Percentiles rank a stretch among this genome's conserved stretches.
Evolutionary conservation across 2,113 vertebrate species (phyloP).

Genomic region (Rissa tridactyla): DNA sequence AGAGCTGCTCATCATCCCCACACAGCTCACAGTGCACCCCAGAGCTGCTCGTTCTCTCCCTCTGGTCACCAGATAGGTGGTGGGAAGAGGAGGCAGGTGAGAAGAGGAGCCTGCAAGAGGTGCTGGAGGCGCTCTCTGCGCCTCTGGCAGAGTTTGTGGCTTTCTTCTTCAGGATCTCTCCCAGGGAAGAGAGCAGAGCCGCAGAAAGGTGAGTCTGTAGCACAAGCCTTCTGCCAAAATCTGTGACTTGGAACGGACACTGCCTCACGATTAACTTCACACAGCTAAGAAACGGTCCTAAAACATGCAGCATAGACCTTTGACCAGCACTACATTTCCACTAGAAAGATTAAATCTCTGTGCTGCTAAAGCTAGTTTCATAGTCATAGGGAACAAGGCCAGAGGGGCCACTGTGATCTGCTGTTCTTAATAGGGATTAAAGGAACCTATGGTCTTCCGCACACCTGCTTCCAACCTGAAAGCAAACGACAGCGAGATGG

Average conservation of each 20-base stretch:
- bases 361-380: conserved; percentile 45
- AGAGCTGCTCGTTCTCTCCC: not conserved
- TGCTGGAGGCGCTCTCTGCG: not conserved
- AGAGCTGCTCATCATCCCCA: not conserved
- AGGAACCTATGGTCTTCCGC: not conserved
- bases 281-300: conserved; percentile 25
- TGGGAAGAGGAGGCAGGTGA: not conserved
- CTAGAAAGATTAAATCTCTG: conserved; percentile 61
- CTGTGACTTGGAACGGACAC: not conserved
- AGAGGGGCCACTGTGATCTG: conserved; percentile 62
- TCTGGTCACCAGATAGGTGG: not conserved
- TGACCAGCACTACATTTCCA: conserved; percentile 41
- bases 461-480: conserved; percentile 42
- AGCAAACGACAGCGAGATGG: not conserved
- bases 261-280: conserved; percentile 27
- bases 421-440: conserved; percentile 60
- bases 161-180: not conserved
- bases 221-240: conserved; percentile 1
- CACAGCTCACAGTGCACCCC: not conserved
- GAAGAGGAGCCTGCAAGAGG: not conserved
- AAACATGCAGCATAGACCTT: conserved; percentile 31
- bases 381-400: conserved; percentile 58
- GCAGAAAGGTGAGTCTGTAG: not conserved
- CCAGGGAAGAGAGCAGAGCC: not conserved
- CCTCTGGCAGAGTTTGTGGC: not conserved